Conservation (phyloP, 2,113 vertebrate species). For the Beaufortia kweichowensis region DNA sequence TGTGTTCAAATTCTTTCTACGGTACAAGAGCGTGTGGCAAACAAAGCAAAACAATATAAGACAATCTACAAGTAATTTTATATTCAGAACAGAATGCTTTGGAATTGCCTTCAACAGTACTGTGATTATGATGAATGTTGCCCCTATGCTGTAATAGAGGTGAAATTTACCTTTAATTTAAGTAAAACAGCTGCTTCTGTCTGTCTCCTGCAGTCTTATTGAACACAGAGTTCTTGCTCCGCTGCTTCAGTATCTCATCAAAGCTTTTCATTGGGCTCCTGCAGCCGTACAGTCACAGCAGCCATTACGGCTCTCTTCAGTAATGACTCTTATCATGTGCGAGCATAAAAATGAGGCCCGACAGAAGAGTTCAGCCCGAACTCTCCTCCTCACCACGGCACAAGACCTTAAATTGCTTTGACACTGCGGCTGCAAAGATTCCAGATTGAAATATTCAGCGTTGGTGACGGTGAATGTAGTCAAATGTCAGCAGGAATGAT, state of each 20-base stretch:
- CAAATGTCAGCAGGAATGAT: conserved; percentile 29
- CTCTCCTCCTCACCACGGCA: conserved; percentile 39
- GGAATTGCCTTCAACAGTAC: neutral
- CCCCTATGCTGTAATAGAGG: neutral
- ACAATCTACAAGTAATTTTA: neutral
- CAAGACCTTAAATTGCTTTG: conserved; percentile 51
- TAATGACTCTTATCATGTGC: conserved; percentile 48
- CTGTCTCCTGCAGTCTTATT: neutral
- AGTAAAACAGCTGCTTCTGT: conserved; percentile 12
- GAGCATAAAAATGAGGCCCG: conserved; percentile 39
- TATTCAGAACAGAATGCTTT: neutral
- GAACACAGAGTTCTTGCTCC: neutral
- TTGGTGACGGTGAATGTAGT: conserved; percentile 12
- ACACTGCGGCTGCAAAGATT: conserved; percentile 19
- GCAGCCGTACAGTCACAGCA: conserved; percentile 27
- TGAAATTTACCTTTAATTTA: conserved; percentile 1
- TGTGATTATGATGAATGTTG: neutral
- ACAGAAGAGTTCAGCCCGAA: conserved; percentile 10
- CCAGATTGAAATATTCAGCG: conserved; percentile 45
- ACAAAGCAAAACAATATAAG: neutral
- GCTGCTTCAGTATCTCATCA: conserved; percentile 16
- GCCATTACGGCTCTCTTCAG: conserved; percentile 39
- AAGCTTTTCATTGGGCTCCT: neutral
- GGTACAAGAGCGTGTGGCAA: neutral
- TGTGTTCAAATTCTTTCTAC: too few species aligned